A percentile compares a stretch with the other conserved stretches of the same genome.
These are phyloP conservation scores for Nibea albiflora DNA, from an alignment of 2,113 vertebrate genomes.

Conservation along the genomic window DNA sequence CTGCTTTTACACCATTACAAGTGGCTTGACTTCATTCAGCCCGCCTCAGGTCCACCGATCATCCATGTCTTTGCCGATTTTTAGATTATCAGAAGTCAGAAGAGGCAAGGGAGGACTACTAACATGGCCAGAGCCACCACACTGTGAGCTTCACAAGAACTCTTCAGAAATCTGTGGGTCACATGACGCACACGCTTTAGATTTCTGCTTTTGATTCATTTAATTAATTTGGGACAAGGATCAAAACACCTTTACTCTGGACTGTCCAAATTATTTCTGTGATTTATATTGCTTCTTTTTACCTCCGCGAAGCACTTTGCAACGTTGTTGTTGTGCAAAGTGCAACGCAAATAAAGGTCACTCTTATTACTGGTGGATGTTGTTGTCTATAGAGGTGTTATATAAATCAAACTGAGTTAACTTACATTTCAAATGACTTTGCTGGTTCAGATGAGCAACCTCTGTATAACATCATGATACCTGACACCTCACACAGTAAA, in stretches of 20 bases:
- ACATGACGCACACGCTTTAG: too few species aligned
- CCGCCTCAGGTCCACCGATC: too few species aligned
- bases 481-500: not conserved
- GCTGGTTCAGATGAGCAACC: not conserved
- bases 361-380: not conserved
- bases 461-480: not conserved
- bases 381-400: too few species aligned
- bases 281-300: not conserved
- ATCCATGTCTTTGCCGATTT: too few species aligned
- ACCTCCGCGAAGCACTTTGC: not conserved
- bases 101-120: too few species aligned
- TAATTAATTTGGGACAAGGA: not conserved
- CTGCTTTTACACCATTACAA: too few species aligned
- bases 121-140: too few species aligned
- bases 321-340: not conserved
- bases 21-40: too few species aligned
- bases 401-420: too few species aligned
- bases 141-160: too few species aligned
- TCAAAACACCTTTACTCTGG: not conserved
- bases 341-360: not conserved
- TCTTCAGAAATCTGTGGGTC: too few species aligned
- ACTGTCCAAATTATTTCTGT: not conserved
- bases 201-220: not conserved
- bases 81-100: too few species aligned
- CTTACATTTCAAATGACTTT: not conserved